These are phyloP conservation scores for Cancer borealis DNA, from an alignment of 2,888 invertebrate genomes.

Conservation along the genomic window DNA sequence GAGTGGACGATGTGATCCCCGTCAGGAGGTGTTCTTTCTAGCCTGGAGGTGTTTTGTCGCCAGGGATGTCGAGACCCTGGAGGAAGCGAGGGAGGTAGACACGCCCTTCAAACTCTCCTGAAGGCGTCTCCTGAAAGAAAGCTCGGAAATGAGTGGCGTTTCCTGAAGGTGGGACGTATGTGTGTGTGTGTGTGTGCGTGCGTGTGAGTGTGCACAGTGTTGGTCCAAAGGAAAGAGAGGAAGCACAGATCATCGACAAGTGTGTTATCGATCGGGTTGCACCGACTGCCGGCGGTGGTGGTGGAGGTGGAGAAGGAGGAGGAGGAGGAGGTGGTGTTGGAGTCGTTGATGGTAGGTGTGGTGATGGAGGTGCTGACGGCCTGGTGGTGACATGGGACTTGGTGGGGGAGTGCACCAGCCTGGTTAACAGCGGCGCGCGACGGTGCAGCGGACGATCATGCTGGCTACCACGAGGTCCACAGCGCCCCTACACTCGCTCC, in stretches of 20 bases:
- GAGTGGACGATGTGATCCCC: neutral
- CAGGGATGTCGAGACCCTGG: neutral
- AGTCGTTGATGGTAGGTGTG: constrained; percentile 17
- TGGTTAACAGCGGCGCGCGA: neutral
- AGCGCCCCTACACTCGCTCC: constrained; percentile 39
- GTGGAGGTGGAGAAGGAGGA: neutral
- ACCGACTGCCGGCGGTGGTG: neutral
- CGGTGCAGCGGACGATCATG: constrained; percentile 44
- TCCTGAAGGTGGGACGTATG: neutral
- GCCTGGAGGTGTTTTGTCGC: neutral
- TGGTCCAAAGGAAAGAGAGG: neutral
- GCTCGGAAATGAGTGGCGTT: neutral
- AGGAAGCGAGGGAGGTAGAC: neutral
- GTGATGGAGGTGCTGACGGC: neutral
- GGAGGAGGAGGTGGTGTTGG: constrained; percentile 30
- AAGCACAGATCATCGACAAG: neutral
- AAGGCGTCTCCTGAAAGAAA: neutral
- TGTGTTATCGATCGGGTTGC: neutral
- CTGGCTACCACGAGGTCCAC: constrained; percentile 47
- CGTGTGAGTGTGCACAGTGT: neutral
- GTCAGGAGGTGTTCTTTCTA: neutral
- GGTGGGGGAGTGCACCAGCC: constrained; percentile 31
- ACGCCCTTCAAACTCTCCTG: neutral
- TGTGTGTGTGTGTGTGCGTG: constrained; percentile 44
- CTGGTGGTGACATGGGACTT: neutral